phyloP scores from a whole-genome alignment of 2,797 vertebrate genomes.

The Scolopax bukidnonensis region DNA sequence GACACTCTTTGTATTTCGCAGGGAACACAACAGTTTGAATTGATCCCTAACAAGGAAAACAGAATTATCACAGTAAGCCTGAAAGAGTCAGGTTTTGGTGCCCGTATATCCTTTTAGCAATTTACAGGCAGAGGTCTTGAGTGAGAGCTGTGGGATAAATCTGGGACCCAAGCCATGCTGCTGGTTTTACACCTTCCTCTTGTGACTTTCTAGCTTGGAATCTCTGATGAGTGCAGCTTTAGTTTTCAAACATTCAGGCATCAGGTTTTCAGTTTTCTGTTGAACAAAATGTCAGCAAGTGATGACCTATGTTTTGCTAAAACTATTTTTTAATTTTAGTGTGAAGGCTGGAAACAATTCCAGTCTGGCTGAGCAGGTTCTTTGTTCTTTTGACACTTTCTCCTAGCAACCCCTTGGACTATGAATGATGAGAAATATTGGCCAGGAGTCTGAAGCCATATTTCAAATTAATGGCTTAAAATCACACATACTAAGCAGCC shows the following conservation, averaged over 20 bases:
- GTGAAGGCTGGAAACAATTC: neutral
- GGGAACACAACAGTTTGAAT: neutral
- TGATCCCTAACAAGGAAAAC: neutral
- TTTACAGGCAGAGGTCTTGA: neutral
- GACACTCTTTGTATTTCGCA: neutral
- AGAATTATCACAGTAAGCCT: neutral
- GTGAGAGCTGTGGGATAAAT: neutral
- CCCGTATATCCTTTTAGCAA: neutral
- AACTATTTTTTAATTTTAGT: neutral
- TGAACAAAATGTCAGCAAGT: slow-evolving; percentile 2
- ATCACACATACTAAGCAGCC: neutral
- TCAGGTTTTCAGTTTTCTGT: neutral
- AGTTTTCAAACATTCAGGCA: neutral
- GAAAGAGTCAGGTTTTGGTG: neutral
- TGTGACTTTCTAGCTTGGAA: neutral
- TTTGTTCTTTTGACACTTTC: neutral
- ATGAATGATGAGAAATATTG: neutral
- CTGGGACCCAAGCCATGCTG: neutral
- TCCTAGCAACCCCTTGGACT: neutral
- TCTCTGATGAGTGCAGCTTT: neutral
- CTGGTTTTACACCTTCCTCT: neutral
- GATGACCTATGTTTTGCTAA: neutral
- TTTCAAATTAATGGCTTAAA: slow-evolving; percentile 1
- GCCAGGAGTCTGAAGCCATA: neutral
- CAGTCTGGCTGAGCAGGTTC: neutral